phyloP scores from a whole-genome alignment of 2,888 invertebrate genomes.

The Sthenelais limicola region DNA sequence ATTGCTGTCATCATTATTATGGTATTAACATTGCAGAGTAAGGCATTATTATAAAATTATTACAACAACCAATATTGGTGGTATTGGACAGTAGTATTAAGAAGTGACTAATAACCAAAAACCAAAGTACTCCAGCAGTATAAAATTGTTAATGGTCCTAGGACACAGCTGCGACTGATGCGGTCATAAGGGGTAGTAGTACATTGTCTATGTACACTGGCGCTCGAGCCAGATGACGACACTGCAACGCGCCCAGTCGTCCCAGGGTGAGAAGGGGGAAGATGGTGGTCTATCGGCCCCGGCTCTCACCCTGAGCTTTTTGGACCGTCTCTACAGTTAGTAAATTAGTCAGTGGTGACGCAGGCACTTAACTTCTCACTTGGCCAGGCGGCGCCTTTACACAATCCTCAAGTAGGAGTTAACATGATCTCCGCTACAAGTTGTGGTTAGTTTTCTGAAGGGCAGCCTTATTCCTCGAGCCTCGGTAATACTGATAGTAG shows the following conservation, averaged over 20 bases:
- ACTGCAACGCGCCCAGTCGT: too few relatives aligned
- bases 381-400: slow-evolving; percentile 22
- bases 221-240: slow-evolving; percentile 17
- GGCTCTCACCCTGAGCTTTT: too few relatives aligned
- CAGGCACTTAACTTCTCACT: slow-evolving; percentile 39
- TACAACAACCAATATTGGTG: slow-evolving; percentile 20
- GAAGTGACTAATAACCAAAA: slow-evolving; percentile 31
- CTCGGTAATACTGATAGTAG: slow-evolving; percentile 43
- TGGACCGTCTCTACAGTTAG: slow-evolving; percentile 39
- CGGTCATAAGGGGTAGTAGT: slow-evolving; percentile 18
- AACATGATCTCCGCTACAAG: slow-evolving; percentile 36
- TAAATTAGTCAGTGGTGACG: slow-evolving; percentile 38
- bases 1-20: slow-evolving; percentile 19
- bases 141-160: slow-evolving; percentile 30
- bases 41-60: slow-evolving; percentile 32
- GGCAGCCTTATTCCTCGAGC: slow-evolving; percentile 39
- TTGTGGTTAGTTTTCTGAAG: slow-evolving; percentile 25
- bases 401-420: slow-evolving; percentile 36
- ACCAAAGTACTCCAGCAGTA: slow-evolving; percentile 37
- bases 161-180: slow-evolving; percentile 15
- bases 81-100: slow-evolving; percentile 34
- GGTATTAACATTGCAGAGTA: slow-evolving; percentile 23
- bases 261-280: too few relatives aligned
- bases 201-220: slow-evolving; percentile 35
- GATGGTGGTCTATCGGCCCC: too few relatives aligned